Evolutionary conservation across 53 echinoderm and acorn worm genomes (phyloP), one percentile per base, ranked within the genome.

Genomic region (Holothuria leucospilota): DNA sequence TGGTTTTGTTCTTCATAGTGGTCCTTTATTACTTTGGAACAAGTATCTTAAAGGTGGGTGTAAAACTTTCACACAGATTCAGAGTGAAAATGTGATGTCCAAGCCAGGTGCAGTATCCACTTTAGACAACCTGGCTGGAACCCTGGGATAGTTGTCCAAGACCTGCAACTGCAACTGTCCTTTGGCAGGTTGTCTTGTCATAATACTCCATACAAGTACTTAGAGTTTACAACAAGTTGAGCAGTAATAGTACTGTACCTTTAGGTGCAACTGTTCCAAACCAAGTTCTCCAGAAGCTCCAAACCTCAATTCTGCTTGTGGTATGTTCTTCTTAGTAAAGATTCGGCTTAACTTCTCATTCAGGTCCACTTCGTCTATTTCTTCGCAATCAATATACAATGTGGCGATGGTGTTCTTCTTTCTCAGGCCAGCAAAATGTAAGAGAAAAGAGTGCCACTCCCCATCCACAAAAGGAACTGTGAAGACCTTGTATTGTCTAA

Each of bases 331-430:
- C 53, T 88, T 88, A 29, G 90, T 82, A 62, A 95, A 93, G 29
- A 93, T 86, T 60, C 88, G 82, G 5, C 88, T 90, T 0, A 96
- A 24, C 74, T 86, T 89, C 14, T 87, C 85, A 21, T 63, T 69
- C 6, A 94, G 41, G 1, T 58, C 51, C 27, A 84, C 56, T 23
- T 85, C 63, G 10, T 84, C 92, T 20, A 78, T 71, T 39, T 77
- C 79, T 46, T 86, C 67, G 72, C 99, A 99, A 64, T 99, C 93
- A 20, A 95, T 53, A 72, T 94, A 95, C 25, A 99, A 39, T 13
- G 71, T 77, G 30, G 90, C 71, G 7, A 77, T 51, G n/a, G 90
- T 90, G 4, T 80, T 51, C 2, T 73, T 46, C 24, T 69, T 77
- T 72, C 82, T 56, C 38, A 93, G 56, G 16, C 90, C 70, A 27